Conservation (phyloP, 2,888 invertebrate species). For the Tenthredo amoena region DNA sequence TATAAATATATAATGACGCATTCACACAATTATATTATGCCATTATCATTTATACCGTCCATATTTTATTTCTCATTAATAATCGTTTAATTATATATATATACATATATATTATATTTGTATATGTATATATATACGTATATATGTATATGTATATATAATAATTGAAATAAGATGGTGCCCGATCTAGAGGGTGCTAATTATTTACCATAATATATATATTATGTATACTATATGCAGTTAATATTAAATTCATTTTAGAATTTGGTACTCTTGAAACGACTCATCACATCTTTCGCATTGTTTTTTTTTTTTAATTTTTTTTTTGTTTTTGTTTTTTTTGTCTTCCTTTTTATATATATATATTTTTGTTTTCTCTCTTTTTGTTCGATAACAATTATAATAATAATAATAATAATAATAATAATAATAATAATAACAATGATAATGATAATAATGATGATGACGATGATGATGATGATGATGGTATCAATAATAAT, state of each 20-base stretch:
- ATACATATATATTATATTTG: background rate
- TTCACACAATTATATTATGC: constrained; percentile 41
- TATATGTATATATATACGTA: background rate
- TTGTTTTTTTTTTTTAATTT: constrained; percentile 54
- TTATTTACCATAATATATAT: constrained; percentile 64
- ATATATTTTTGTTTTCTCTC: background rate
- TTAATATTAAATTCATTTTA: constrained; percentile 74
- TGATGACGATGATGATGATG: constrained; percentile 39
- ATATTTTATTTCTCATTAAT: constrained; percentile 5
- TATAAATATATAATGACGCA: constrained; percentile 9
- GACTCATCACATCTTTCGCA: constrained; percentile 64
- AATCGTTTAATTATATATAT: background rate
- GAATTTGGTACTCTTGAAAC: constrained; percentile 76
- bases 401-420: constrained; percentile 25
- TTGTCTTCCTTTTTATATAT: constrained; percentile 7
- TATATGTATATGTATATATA: background rate
- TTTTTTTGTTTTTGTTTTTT: constrained; percentile 35
- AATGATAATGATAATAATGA: constrained; percentile 25
- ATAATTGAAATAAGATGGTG: constrained; percentile 70
- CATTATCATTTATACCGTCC: constrained; percentile 11
- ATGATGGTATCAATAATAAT: constrained; percentile 45
- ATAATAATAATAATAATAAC: constrained; percentile 46
- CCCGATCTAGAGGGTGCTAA: constrained; percentile 56
- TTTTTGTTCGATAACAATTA: constrained; percentile 7
- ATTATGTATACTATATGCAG: constrained; percentile 65